These are phyloP conservation scores for Sterrhoptilus dennistouni DNA, from an alignment of 2,113 vertebrate species.

Conservation along the genomic window DNA sequence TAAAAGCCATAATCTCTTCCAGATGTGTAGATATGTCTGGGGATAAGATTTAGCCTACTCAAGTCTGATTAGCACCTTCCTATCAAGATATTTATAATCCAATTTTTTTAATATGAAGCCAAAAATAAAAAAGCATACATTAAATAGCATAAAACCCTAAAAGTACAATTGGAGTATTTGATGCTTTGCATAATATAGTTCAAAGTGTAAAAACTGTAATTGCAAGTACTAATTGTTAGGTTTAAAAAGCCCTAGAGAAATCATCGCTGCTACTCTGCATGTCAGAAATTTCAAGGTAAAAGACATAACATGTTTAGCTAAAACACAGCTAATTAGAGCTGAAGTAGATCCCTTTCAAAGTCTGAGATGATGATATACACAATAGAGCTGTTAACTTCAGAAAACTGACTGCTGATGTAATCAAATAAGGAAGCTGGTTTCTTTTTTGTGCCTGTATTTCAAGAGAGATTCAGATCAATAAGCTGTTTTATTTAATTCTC, in stretches of 20 bases:
- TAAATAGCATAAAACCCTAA: background rate
- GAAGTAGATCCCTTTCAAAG: background rate
- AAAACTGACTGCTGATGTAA: background rate
- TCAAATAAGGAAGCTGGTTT: background rate
- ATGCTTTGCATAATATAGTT: background rate
- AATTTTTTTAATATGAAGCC: background rate
- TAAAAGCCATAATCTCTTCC: background rate
- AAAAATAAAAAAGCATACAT: background rate
- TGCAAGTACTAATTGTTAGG: background rate
- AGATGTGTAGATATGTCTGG: background rate
- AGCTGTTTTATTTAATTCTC: background rate
- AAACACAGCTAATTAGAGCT: background rate
- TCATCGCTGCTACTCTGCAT: background rate
- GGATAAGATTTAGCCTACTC: background rate
- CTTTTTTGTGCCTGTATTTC: constrained; percentile 6
- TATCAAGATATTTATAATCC: background rate
- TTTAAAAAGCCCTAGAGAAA: background rate
- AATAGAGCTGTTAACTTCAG: background rate
- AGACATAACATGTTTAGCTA: background rate
- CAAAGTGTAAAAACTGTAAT: background rate
- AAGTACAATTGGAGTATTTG: background rate
- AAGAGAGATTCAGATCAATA: constrained; percentile 44
- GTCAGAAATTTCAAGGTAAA: constrained; percentile 2
- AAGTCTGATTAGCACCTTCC: background rate
- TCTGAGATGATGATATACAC: background rate